phyloP scores from a whole-genome alignment of 1,140 invertebrate genomes.

The Leptinotarsa defecta region DNA sequence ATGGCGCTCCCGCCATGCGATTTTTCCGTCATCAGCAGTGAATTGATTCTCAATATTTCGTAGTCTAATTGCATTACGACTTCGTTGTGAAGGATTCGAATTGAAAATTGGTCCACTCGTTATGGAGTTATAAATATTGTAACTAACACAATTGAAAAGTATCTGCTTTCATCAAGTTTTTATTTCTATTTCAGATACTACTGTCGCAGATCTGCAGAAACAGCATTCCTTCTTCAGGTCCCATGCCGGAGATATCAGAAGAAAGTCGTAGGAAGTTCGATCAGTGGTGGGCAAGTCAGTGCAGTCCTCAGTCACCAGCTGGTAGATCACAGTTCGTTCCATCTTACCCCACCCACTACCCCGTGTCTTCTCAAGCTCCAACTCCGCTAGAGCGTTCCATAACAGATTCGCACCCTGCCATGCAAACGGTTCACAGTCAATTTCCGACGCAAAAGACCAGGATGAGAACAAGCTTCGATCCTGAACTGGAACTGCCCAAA shows the following conservation, averaged over 20 bases:
- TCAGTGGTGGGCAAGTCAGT: conserved; percentile 67
- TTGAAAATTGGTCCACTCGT: too few species aligned
- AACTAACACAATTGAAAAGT: too few species aligned
- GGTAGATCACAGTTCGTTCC: conserved; percentile 50
- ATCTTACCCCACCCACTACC: conserved; percentile 55
- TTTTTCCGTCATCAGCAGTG: too few species aligned
- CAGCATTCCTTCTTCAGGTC: conserved; percentile 60
- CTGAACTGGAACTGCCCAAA: conserved; percentile 91
- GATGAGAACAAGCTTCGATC: conserved; percentile 93
- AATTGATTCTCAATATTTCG: too few species aligned
- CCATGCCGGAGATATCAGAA: conserved; percentile 70
- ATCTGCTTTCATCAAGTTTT: too few species aligned
- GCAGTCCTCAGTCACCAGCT: conserved; percentile 60
- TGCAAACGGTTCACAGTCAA: conserved; percentile 73
- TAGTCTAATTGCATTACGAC: too few species aligned
- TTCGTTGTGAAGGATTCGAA: too few species aligned
- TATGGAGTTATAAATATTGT: too few species aligned
- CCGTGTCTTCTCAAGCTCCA: conserved; percentile 53
- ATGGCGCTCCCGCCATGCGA: too few species aligned
- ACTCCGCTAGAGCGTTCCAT: conserved; percentile 59
- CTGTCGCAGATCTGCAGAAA: conserved; percentile 75
- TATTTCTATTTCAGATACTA: conserved; percentile 66
- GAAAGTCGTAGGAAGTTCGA: conserved; percentile 79
- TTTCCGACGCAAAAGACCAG: conserved; percentile 85
- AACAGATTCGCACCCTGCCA: conserved; percentile 66